Evolutionary conservation across 2,888 invertebrate species (phyloP).

Genomic region (Acrobasis suavella): DNA sequence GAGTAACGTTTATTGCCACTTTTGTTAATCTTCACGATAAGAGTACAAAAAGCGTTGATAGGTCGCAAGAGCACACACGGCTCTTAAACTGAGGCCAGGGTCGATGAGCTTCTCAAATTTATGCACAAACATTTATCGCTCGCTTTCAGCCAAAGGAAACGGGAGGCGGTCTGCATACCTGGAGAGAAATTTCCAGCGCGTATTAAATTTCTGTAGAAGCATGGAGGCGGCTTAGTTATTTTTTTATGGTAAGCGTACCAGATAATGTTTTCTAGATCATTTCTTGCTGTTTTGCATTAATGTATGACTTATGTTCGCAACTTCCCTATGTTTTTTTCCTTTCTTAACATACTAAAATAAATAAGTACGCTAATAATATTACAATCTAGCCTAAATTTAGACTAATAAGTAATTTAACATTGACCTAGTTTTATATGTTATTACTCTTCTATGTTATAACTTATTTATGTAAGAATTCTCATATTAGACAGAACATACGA

Average conservation of each 20-base stretch:
- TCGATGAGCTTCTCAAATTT: constrained; percentile 55
- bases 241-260: constrained; percentile 2
- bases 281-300: not conserved
- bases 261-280: constrained; percentile 3
- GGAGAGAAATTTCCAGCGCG: constrained; percentile 42
- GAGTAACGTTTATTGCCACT: constrained; percentile 24
- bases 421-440: too few species aligned
- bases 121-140: constrained; percentile 57
- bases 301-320: not conserved
- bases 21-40: constrained; percentile 22
- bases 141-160: constrained; percentile 49
- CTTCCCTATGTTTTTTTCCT: too few species aligned
- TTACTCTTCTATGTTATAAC: too few species aligned
- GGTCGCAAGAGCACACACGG: constrained; percentile 41
- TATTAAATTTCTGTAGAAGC: constrained; percentile 38
- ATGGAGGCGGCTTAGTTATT: constrained; percentile 4
- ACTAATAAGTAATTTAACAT: too few species aligned
- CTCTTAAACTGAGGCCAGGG: constrained; percentile 44
- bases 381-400: too few species aligned
- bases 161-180: constrained; percentile 33
- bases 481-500: too few species aligned
- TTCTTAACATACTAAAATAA: too few species aligned
- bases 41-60: constrained; percentile 34
- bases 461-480: too few species aligned
- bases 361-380: too few species aligned